Base-by-base conservation (phyloP, 2,113 vertebrate species). In the Empidonax traillii region DNA sequence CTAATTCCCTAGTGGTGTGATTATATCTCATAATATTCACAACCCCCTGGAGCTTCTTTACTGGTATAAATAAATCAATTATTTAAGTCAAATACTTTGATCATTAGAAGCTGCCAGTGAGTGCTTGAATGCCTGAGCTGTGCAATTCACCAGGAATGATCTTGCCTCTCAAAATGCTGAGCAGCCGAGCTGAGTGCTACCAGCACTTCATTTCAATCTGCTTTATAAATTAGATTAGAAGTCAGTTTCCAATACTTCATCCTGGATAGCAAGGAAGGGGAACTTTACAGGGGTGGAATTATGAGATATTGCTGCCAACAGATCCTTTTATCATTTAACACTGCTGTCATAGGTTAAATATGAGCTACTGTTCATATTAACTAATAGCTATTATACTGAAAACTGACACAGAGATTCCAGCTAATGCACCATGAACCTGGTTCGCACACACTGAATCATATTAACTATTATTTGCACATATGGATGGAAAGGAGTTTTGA, bases 81-180 rank as follows among this genome's bases (percentile, higher is more conserved):
- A 97, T 97, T 98, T 94, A 97, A 97, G 96, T 96, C 37, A 73
- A 93, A 96, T 72, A 67, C 97, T 98, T 98, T 97, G 96, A 97
- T 98, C 95, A 87, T 86, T 62, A 67, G 31, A 81, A 96, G 90
- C 94, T 90, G 85, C 78, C 53, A 94, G 90, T 76, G 80, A 88
- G 88, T 61, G 74, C 80, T 62, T 78, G 89, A 80, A 92, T 71
- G 94, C 61, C 80, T 93, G 87, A 61, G 93, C 93, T 72, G 74
- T 78, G 69, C 13, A 24, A 74, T 73, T 94, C 94, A 92, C 65
- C n/a, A 46, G 33, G 65, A 83, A 61, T 37, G 84, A 88, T 87
- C 74, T 83, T 87, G 69, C 75, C 66, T 80, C 88, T 91, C 91
- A 91, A 90, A 92, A 30, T 27, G 67, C 58, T 51, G 76, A 55